Base-by-base conservation (phyloP, 1,140 invertebrate species). In the Papilio glaucus region DNA sequence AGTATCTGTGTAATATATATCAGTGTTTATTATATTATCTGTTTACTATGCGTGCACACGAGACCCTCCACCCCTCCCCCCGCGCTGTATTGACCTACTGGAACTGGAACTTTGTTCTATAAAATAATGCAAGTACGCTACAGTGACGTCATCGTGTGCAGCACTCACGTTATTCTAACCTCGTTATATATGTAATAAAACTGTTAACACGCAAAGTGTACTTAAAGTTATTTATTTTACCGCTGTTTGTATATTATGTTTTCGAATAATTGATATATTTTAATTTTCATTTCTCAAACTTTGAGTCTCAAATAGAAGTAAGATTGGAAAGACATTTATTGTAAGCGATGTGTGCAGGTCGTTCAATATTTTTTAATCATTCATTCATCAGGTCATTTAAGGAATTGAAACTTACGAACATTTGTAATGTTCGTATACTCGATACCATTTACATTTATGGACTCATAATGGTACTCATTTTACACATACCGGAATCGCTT, bases 221-320 rank as follows among this genome's bases (percentile, higher is more conserved):
- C 49, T 53, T 53, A 53, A 53, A 18, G 18, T 49, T 21, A 21
- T 24, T 12, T 24, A 10, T 12, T 53, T 24, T 53, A 12, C 10
- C 5, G n/a, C 3, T 45, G 7, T 45, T 53, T 53, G 49, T 53
- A 53, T 53, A 53, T 53, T 53, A 24, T 53, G 49, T 24, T 53
- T 24, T 12, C 3, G 18, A 24, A 10, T 53, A 24, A 21, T 41
- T 41, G 10, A 24, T 53, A 15, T 33, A 45, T 45, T 45, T 45
- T 24, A 4, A 3, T 24, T 53, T 49, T 49, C 10, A 1, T 21
- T 21, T 3, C 1, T 9, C n/a, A 45, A 41, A 41, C 10, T 15
- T 24, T 24, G 49, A 53, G 21, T 53, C 49, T 53, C 49, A 24
- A 24, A 53, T 53, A 53, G 49, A 8, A 4, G 12, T 24, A 45